Base-by-base conservation (phyloP, 2,888 invertebrate species). In the Eristalinus aeneus region DNA sequence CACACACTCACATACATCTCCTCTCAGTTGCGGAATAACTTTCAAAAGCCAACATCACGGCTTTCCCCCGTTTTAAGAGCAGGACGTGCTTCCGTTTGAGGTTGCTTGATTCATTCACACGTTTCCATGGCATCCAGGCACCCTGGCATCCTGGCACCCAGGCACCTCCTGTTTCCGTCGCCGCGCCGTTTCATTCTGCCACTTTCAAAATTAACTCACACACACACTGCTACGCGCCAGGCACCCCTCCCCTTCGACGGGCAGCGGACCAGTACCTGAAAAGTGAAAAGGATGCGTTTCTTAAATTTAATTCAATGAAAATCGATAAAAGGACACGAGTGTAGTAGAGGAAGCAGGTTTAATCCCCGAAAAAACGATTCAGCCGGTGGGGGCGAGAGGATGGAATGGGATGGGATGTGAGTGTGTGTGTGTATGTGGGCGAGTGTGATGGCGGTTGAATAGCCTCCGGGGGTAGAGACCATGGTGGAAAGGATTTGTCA, bases 231-330 rank as follows among this genome's bases (percentile, higher is more conserved):
- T 4, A 56, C 16, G 32, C 67, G 65, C 22, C 5, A 16, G 53
- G 53, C 56, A 10, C n/a, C 34, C 22, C 22, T 10, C n/a, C 31
- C 27, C 27, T 27, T 27, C 27, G 27, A 5, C 27, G 27, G 27
- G 5, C 61, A 64, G 6, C 32, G 22, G 9, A 16, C 20, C 54
- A 36, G 22, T 69, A 83, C 73, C 72, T 81, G 77, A 65, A 81
- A 73, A 81, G 76, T 85, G 76, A 81, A 81, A 77, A 85, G 65
- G 76, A 80, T 73, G 46, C 64, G 64, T 54, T 72, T 39, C 81
- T 76, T 71, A 86, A 81, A 86, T 86, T 86, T 77, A 81, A 86
- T 86, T 86, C 86, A 81, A 86, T 77, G 56, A 74, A 86, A 86
- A 81, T 86, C 86, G 86, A 86, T 77, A 81, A 81, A 74, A 56